A percentile compares a stretch with the other conserved stretches of the same genome.
Conservation (phyloP, 2,113 vertebrate species). For the Odocoileus virginianus region DNA sequence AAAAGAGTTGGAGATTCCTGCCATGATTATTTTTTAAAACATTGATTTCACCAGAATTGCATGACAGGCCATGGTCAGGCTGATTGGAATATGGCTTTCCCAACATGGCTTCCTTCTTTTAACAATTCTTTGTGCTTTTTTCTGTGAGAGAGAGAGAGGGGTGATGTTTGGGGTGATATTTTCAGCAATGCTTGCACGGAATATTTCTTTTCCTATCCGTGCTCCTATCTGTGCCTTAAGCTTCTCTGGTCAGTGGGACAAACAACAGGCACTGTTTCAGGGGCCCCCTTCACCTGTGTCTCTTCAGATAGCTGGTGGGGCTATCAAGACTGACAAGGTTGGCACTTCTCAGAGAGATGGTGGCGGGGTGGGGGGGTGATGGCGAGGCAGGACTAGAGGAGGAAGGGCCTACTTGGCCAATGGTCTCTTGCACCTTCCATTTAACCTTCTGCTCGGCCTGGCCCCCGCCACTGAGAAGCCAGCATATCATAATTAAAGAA, state of each 20-base stretch:
- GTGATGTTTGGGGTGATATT: neutral
- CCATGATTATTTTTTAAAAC: neutral
- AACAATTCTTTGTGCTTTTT: neutral
- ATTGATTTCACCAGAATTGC: neutral
- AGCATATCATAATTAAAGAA: neutral
- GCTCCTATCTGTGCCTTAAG: neutral
- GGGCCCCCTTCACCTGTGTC: neutral
- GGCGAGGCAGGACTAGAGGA: neutral
- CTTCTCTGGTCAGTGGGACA: neutral
- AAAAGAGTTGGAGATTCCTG: conserved; percentile 6
- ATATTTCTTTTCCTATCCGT: neutral
- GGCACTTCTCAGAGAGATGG: neutral
- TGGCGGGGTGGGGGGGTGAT: rapidly evolving
- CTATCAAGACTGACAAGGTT: neutral
- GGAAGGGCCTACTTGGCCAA: neutral
- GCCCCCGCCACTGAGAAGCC: neutral
- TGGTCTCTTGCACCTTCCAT: neutral
- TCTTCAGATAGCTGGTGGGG: neutral
- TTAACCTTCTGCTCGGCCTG: neutral
- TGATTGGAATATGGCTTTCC: neutral
- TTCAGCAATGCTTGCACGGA: neutral
- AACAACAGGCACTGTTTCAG: neutral
- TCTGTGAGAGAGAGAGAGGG: neutral
- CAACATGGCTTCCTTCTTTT: neutral
- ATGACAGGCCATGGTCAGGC: neutral